Evolutionary conservation across 2,797 vertebrate species (phyloP).

Genomic region (Alfaro cultratus): DNA sequence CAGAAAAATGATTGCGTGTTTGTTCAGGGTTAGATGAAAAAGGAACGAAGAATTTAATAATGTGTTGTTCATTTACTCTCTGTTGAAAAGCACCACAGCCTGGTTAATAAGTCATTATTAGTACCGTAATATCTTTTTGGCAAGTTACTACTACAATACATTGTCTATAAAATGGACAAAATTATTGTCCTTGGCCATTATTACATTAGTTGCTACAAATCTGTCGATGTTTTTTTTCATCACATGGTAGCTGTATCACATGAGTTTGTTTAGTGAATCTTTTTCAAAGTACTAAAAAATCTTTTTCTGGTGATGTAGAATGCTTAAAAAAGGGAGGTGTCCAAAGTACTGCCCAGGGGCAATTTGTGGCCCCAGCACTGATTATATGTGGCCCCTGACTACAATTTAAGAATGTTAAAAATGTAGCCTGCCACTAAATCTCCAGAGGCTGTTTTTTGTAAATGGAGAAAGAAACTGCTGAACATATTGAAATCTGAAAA

Average conservation of each 20-base stretch:
- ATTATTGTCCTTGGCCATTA: not conserved
- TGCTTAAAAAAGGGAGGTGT: not conserved
- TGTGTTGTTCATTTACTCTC: not conserved
- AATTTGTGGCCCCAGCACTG: not conserved
- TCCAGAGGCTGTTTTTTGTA: not conserved
- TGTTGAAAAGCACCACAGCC: not conserved
- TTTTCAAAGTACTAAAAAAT: not conserved
- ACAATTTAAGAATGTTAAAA: not conserved
- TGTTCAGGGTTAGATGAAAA: not conserved
- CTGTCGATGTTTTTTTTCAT: not conserved
- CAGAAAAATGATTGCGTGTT: not conserved
- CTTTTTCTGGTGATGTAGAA: not conserved
- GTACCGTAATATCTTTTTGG: not conserved
- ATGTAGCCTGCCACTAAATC: not conserved
- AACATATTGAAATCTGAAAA: too few species aligned
- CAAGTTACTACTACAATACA: not conserved
- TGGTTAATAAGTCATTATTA: not conserved
- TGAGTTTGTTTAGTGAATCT: not conserved
- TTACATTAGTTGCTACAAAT: not conserved
- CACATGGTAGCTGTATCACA: not conserved
- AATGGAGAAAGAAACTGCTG: not conserved
- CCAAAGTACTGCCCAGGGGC: not conserved
- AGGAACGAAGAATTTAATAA: not conserved
- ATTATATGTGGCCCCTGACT: not conserved
- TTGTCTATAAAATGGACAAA: not conserved